Evolutionary conservation across 2,888 invertebrate genomes (phyloP).

Genomic region (Abscondita cerata): DNA sequence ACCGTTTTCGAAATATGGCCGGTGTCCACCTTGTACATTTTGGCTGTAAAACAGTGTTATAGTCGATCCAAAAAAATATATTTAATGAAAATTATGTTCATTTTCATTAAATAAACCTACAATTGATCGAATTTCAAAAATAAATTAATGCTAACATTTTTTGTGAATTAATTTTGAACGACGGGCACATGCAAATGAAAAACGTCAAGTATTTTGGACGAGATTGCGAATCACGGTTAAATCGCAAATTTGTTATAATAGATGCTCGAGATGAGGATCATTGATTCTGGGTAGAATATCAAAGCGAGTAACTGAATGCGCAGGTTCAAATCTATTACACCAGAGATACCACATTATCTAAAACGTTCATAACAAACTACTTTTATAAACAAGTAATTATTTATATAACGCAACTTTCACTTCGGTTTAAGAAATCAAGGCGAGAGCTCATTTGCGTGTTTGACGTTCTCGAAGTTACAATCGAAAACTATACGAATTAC

Average conservation of each 20-base stretch:
- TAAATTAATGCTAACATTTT: too few species aligned
- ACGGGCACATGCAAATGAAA: neutral
- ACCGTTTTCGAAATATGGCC: too few species aligned
- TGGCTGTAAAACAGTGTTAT: too few species aligned
- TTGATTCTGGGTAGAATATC: constrained; percentile 37
- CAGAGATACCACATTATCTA: constrained; percentile 42
- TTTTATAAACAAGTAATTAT: constrained; percentile 14
- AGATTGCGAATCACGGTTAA: constrained; percentile 18
- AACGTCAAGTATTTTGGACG: constrained; percentile 4
- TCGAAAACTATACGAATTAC: neutral
- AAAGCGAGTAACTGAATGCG: constrained; percentile 33
- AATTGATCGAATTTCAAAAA: too few species aligned
- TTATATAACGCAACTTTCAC: constrained; percentile 41
- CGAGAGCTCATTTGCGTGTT: neutral
- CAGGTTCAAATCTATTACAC: constrained; percentile 35
- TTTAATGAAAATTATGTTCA: too few species aligned
- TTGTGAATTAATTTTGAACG: neutral
- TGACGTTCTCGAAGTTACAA: neutral
- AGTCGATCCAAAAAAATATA: too few species aligned
- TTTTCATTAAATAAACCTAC: too few species aligned
- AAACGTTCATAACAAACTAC: constrained; percentile 25
- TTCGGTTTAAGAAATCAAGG: constrained; percentile 18
- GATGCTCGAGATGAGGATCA: constrained; percentile 39
- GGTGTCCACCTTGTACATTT: too few species aligned
- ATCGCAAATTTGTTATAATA: constrained; percentile 35